Evolutionary conservation across 2,797 vertebrate genomes (phyloP), one percentile per base, ranked within the genome.

Genomic region (Enteromius unitaeniatus): DNA sequence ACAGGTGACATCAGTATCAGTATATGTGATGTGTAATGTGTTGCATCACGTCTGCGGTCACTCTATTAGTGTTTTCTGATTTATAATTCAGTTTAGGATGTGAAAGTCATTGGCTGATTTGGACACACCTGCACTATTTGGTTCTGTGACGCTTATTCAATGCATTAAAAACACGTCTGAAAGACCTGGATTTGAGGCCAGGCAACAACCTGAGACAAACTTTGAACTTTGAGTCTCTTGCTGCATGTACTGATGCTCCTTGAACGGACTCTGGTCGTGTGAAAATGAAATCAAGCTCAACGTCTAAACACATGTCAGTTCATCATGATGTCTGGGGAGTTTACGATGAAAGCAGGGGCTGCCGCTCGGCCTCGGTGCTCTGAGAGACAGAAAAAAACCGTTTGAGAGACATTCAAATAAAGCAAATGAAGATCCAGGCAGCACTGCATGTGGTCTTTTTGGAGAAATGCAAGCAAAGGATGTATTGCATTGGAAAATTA

Each of bases 281-380:
- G 58, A 67, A 79, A 82, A 67, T 9, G 6, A 17, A 69, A 37
- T 40, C 26, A 19, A 40, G 45, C 9, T 67, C 17, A 28, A n/a
- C 7, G 55, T 82, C 26, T 37, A 28, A 26, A 40, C 0, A 2
- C 19, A 53, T 67, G 80, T 15, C 4, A 40, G 58, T 4, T 47
- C 0, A 4, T 65, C 10, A 11, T 11, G 81, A 75, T 1, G 31
- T 86, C 49, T 53, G 62, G 31, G 26, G 9, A 60, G 62, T 75
- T 86, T 94, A 95, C 0, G 94, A 94, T 0, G 87, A 67, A 15
- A 96, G 88, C 72, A 96, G 91, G 0, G 95, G 93, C 87, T 95
- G 79, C 3, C 91, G 92, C 65, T 95, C 95, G 1, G 90, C 92
- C 81, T 81, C 3, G 17, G 93, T 79, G 86, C 93, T 91, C 94